These are phyloP conservation scores for Zeus faber DNA, from an alignment of 2,113 vertebrate species.

Conservation along the genomic window DNA sequence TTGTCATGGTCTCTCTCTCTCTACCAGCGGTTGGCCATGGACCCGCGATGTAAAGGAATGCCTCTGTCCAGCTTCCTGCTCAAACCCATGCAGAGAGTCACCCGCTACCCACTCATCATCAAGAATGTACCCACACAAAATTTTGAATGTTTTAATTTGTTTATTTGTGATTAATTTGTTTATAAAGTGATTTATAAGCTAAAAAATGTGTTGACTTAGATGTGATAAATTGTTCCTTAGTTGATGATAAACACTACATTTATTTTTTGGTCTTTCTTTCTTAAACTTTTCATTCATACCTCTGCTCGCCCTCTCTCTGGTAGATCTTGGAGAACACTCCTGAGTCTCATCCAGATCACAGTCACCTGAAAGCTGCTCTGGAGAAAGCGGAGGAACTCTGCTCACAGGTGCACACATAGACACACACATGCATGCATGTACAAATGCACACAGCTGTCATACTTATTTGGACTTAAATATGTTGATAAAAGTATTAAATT, in stretches of 20 bases:
- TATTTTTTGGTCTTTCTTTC: neutral
- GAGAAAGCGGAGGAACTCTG: conserved; percentile 97
- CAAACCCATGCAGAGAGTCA: conserved; percentile 98
- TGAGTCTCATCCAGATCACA: conserved; percentile 94
- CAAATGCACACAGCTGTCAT: neutral
- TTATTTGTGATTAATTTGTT: too few relatives aligned
- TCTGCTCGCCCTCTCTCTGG: neutral
- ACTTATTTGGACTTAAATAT: too few relatives aligned
- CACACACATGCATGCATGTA: neutral
- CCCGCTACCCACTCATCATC: conserved; percentile 96
- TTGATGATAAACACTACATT: too few relatives aligned
- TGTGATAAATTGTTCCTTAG: too few relatives aligned
- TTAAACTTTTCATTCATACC: neutral
- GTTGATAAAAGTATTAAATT: too few relatives aligned
- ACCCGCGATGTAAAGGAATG: conserved; percentile 97
- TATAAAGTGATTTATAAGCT: too few relatives aligned
- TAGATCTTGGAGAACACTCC: conserved; percentile 97
- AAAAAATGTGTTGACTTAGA: too few relatives aligned
- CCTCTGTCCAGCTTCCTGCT: conserved; percentile 96
- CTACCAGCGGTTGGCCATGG: conserved; percentile 93
- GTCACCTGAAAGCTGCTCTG: conserved; percentile 91
- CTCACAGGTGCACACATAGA: conserved; percentile 75
- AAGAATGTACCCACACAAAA: conserved; percentile 83
- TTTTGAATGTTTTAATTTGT: too few relatives aligned
- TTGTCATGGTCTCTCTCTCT: conserved; percentile 7